Evolutionary conservation across 2,113 vertebrate species (phyloP).

Genomic region (Eubucco bourcierii): DNA sequence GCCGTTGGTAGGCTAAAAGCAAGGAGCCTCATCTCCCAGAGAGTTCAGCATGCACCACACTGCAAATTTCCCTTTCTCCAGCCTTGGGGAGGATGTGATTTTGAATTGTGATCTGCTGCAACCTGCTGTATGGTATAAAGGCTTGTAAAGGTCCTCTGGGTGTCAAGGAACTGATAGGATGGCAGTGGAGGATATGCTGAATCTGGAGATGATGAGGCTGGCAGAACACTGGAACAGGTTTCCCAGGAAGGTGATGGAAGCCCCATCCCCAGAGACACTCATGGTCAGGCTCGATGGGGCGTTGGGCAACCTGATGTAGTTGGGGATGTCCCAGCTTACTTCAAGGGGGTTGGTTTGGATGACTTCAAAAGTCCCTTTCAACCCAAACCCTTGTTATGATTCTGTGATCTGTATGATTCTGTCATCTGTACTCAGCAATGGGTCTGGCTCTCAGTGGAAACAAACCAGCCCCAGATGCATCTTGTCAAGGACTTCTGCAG

Average conservation of each 20-base stretch:
- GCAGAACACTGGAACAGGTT: no score
- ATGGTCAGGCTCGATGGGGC: no score
- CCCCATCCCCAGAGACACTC: no score
- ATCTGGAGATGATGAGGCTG: no score
- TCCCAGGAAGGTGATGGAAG: no score
- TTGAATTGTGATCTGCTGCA: no score
- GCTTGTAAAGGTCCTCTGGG: neutral
- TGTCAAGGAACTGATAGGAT: neutral
- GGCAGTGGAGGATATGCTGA: fast-evolving
- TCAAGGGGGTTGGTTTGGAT: no score
- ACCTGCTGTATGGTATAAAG: neutral
- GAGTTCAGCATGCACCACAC: neutral
- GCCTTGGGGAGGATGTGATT: fast-evolving
- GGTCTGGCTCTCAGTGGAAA: neutral
- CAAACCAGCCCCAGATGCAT: fast-evolving
- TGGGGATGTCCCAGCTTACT: no score
- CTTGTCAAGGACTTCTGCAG: neutral
- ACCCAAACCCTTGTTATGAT: no score
- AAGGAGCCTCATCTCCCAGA: neutral
- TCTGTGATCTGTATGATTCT: no score
- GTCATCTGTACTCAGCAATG: neutral
- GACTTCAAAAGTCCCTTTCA: no score
- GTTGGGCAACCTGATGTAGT: no score
- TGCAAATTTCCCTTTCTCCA: neutral
- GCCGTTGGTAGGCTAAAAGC: neutral